Evolutionary conservation across 2,797 vertebrate genomes (phyloP), one percentile per base, ranked within the genome.

Genomic region (Diplodus sargus): DNA sequence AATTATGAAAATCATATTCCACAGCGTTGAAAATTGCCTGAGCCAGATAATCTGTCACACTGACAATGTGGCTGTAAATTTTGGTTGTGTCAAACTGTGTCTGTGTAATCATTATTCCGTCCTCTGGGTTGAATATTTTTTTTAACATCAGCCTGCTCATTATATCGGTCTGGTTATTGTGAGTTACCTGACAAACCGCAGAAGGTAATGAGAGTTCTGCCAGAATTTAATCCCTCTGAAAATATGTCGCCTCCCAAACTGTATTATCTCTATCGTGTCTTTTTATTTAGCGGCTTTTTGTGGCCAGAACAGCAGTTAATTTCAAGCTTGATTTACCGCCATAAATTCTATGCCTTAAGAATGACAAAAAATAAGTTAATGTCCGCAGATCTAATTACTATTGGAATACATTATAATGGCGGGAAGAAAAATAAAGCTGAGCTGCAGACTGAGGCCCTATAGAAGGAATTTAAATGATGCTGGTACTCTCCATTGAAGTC

Each of bases 301-400:
- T 1, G 1, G 15, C 53, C 68, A 71, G 71, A 57, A 59, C 42
- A 70, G 70, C 62, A 20, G 72, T 69, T 76, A 2, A 87, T 90
- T 89, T 89, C 71, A 84, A 83, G 78, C 72, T 63, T 74, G 84
- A 70, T 85, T 90, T 79, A 57, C 56, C 42, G 34, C 53, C 54
- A 52, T 81, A 54, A 67, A 71, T 79, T 67, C 45, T 75, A 0
- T 64, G 52, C 49, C 30, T 74, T 88, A 63, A 75, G 80, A 87
- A 68, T 66, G 59, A 53, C 71, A 53, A 77, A 17, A 62, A 64
- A 82, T 34, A 71, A 72, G 63, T 73, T 71, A 25, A 18, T 77
- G 63, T 76, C 23, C 57, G 76, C 61, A 84, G 61, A 87, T 77
- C 66, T 73, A 77, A 85, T 85, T 70, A 61, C 66, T 67, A 61